Evolutionary conservation across 37 sponge, comb jelly and placozoan species (phyloP).

Genomic region (Ianthella basta): DNA sequence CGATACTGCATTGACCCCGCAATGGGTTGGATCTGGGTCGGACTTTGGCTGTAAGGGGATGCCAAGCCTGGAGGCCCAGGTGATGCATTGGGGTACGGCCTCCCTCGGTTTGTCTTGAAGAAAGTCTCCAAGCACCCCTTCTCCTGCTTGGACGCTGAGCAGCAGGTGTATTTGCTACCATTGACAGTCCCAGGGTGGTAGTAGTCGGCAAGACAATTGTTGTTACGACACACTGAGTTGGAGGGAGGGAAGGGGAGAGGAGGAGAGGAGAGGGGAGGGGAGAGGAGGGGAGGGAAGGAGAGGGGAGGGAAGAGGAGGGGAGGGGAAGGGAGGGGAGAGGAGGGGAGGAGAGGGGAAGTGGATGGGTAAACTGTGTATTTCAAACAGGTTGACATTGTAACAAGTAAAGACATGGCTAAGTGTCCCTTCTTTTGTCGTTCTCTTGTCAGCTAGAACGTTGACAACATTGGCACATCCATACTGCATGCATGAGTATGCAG

Average conservation of each 20-base stretch:
- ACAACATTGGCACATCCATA: too few relatives aligned
- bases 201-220: slow-evolving; percentile 22
- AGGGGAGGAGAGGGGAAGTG: neutral
- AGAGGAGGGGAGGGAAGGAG: neutral
- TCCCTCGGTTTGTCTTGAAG: neutral
- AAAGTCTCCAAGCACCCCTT: slow-evolving; percentile 59
- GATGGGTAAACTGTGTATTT: too few relatives aligned
- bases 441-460: too few relatives aligned
- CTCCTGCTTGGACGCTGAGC: slow-evolving; percentile 69
- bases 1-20: neutral
- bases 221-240: neutral
- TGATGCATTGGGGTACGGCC: neutral
- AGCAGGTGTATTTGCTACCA: slow-evolving; percentile 81
- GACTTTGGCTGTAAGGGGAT: neutral
- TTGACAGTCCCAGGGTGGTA: slow-evolving; percentile 79
- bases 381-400: too few relatives aligned
- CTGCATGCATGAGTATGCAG: too few relatives aligned
- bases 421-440: too few relatives aligned
- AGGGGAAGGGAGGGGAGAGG: slow-evolving; percentile 10
- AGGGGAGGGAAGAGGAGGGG: neutral
- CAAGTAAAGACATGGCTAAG: too few relatives aligned
- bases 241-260: neutral
- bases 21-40: neutral
- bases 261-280: slow-evolving; percentile 12
- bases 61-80: neutral